A percentile compares a stretch with the other conserved stretches of the same genome.
phyloP scores from a whole-genome alignment of 2,113 vertebrate species.

The Numida meleagris region DNA sequence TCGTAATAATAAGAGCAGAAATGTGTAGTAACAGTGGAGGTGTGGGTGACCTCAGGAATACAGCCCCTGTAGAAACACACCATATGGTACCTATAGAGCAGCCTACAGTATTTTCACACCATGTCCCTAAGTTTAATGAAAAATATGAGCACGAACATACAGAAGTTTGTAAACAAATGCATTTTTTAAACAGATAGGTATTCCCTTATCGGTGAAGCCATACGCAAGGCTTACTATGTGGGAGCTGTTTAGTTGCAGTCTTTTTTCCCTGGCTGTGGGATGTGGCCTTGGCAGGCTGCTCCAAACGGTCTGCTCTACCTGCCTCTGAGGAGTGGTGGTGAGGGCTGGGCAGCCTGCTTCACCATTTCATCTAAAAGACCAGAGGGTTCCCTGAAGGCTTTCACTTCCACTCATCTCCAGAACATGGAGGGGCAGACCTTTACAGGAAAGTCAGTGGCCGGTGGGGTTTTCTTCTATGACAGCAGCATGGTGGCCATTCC shows the following conservation, averaged over 20 bases:
- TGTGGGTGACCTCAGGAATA: not conserved
- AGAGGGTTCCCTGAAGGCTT: not conserved
- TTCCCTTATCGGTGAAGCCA: not conserved
- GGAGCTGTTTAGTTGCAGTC: not conserved
- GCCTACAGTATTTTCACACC: not conserved
- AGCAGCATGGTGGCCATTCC: not conserved
- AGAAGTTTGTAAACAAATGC: not conserved
- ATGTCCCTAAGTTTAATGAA: not conserved
- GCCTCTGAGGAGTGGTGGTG: not conserved
- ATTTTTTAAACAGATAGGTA: accelerated
- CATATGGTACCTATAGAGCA: not conserved
- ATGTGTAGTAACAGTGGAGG: not conserved
- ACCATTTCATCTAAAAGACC: not conserved
- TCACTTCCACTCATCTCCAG: not conserved
- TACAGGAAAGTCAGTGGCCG: not conserved
- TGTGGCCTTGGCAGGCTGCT: not conserved
- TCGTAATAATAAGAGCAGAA: not conserved
- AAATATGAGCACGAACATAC: not conserved
- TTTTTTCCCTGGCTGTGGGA: not conserved
- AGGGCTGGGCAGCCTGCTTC: too few relatives aligned
- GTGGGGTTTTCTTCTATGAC: not conserved
- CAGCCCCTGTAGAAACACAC: not conserved
- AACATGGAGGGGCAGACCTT: not conserved
- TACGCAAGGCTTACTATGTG: not conserved
- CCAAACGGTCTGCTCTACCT: not conserved